Base-by-base conservation (phyloP, 2,113 vertebrate species). In the Ascaphus truei region DNA sequence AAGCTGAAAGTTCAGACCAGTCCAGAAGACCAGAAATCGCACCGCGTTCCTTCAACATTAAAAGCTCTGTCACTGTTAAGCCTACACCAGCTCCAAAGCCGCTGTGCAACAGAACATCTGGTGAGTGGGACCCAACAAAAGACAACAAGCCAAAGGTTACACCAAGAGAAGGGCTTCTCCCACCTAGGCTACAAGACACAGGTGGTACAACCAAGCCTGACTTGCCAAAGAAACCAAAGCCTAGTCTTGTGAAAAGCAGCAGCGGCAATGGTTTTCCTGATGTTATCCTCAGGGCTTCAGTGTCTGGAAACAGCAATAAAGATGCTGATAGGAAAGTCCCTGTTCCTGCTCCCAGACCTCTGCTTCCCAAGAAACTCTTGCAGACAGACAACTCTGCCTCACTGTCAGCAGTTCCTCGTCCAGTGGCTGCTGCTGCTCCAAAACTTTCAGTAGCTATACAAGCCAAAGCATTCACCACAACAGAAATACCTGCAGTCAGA, bases 221-320 rank as follows among this genome's bases (percentile, higher is more conserved):
- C 68, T 73, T 90, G 85, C 89, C 87, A 83, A 91, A 92, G 86
- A 92, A 91, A 80, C 86, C 89, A 47, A 90, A 82, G 72, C 71
- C 80, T 12, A 71, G 77, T 75, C 77, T 87, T 77, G 61, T 67
- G 45, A 80, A 80, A 76, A 87, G 77, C 55, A 72, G 51, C 63
- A 88, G 74, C 73, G 87, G 74, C 73, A 85, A 71, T 58, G 80
- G 81, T 66, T 73, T 80, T 41, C 72, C 83, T 69, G 84, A 88
- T 73, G 16, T 15, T 1, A 79, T 74, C 20, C 73, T 75, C 48
- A 77, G 69, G 27, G 66, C 57, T 2, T 33, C 72, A 2, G 0
- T 13, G 26, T 37, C 33, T 37, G 51, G 61, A 16, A 80, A 81
- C 20, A 59, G 34, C 22, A 77, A 58, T 43, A 75, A 79, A 55